Evolutionary conservation across 2,888 invertebrate genomes (phyloP).

Genomic region (Heliconius ethilla): DNA sequence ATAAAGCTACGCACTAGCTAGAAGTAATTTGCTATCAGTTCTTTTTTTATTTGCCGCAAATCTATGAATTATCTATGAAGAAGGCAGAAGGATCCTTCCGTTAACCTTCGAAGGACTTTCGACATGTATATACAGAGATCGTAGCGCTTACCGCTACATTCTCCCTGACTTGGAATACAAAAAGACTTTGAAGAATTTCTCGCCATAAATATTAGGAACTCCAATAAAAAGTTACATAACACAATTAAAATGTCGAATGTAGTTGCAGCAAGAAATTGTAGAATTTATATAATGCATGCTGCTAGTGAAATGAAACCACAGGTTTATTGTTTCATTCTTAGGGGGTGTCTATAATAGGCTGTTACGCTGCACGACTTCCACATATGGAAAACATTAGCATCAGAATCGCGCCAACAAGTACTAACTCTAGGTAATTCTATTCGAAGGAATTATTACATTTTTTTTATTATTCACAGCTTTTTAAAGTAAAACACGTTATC

Average conservation of each 20-base stretch:
- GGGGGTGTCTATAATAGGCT: slow-evolving; percentile 32
- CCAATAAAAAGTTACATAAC: not conserved
- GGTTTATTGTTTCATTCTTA: slow-evolving; percentile 25
- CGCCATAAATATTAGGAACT: not conserved
- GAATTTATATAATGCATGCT: slow-evolving; percentile 26
- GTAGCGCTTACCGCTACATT: not conserved
- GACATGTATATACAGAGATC: not conserved
- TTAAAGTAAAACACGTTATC: no score
- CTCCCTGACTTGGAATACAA: not conserved
- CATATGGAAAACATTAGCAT: slow-evolving; percentile 31
- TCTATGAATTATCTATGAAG: not conserved
- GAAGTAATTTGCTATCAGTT: not conserved
- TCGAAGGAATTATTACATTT: not conserved
- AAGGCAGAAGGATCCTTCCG: not conserved
- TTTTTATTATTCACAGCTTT: not conserved
- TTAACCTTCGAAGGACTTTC: not conserved
- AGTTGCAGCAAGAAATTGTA: slow-evolving; percentile 6
- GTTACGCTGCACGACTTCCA: slow-evolving; percentile 28
- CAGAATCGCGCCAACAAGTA: slow-evolving; percentile 8
- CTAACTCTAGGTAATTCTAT: slow-evolving; percentile 21
- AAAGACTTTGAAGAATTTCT: slow-evolving; percentile 1
- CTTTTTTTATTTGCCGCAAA: not conserved
- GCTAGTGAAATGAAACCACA: slow-evolving; percentile 11
- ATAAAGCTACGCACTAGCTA: no score
- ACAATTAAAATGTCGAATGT: not conserved